phyloP scores from a whole-genome alignment of 2,113 vertebrate genomes.

The Oriolus oriolus region DNA sequence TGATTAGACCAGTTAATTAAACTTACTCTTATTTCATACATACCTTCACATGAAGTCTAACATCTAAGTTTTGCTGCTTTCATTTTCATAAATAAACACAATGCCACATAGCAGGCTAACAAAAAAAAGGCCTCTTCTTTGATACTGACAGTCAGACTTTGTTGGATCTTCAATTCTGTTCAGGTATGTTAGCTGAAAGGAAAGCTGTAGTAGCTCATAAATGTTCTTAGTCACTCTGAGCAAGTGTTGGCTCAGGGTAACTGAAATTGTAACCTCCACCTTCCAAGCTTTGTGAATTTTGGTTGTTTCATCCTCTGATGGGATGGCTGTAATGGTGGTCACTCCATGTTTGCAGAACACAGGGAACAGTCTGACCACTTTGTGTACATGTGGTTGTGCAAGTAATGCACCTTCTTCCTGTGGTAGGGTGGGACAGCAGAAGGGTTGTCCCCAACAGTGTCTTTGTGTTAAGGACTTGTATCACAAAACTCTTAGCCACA shows the following conservation, averaged over 20 bases:
- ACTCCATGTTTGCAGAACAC: neutral
- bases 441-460: neutral
- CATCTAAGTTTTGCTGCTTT: neutral
- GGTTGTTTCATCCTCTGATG: neutral
- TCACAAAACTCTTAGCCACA: neutral
- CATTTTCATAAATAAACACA: neutral
- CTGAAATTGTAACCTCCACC: neutral
- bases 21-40: neutral
- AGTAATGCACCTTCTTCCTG: neutral
- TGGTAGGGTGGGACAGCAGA: neutral
- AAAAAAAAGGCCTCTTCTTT: neutral
- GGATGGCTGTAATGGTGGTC: neutral
- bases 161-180: neutral
- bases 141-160: neutral
- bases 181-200: neutral
- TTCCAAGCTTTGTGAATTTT: neutral
- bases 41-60: neutral
- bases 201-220: neutral
- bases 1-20: conserved; percentile 22
- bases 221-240: neutral
- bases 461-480: neutral
- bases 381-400: rapidly evolving
- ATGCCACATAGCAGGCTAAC: neutral
- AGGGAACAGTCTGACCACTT: neutral
- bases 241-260: neutral